These are phyloP conservation scores for Platyrinchus mystaceus DNA, from an alignment of 2,797 vertebrate genomes.

Conservation along the genomic window DNA sequence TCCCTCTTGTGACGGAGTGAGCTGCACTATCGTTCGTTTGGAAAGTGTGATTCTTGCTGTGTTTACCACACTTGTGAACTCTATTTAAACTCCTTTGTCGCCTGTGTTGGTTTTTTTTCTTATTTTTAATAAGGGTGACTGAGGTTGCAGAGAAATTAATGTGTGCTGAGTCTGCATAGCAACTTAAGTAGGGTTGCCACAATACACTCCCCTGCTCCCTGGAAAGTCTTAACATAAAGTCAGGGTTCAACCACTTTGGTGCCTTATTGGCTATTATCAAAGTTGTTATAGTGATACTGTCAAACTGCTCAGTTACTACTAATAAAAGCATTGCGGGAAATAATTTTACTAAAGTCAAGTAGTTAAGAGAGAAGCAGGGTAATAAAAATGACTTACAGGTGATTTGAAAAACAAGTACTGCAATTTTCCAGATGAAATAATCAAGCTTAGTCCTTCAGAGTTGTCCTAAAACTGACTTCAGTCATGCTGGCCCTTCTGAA, in stretches of 20 bases:
- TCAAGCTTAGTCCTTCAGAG: neutral
- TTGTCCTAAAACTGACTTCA: neutral
- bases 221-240: neutral
- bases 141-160: constrained; percentile 89
- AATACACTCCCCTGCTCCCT: constrained; percentile 57
- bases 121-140: constrained; percentile 87
- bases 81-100: constrained; percentile 83
- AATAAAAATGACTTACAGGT: neutral
- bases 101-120: constrained; percentile 82
- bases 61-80: constrained; percentile 88
- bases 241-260: neutral
- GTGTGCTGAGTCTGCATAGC: constrained; percentile 89
- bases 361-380: neutral
- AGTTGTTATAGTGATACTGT: neutral
- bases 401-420: neutral
- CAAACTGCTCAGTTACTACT: constrained; percentile 29
- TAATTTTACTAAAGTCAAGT: constrained; percentile 23
- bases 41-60: constrained; percentile 87
- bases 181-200: constrained; percentile 93
- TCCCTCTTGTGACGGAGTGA: constrained; percentile 81
- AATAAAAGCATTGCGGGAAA: constrained; percentile 26
- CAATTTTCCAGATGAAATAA: neutral
- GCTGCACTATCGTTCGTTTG: constrained; percentile 85
- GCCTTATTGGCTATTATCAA: constrained; percentile 12
- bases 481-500: neutral